Evolutionary conservation across 92 coral and sea anemone genomes (phyloP), one percentile per base, ranked within the genome.

Genomic region (Isaurus tuberculatus): DNA sequence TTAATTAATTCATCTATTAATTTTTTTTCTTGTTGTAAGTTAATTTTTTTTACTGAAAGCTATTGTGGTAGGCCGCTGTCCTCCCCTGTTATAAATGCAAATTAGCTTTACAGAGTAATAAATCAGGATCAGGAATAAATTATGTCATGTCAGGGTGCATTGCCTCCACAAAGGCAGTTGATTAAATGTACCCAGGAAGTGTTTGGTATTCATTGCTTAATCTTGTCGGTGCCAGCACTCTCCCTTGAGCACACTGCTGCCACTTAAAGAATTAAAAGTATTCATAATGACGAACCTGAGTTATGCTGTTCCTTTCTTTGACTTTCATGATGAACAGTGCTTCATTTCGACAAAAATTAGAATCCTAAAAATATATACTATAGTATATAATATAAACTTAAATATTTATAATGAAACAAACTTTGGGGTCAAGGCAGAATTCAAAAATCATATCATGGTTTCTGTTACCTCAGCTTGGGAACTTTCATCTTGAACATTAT

Each of bases 301-400:
- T 58, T 48, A 58, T 58, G 27, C 65, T 58, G 65, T 58, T 58
- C 65, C 65, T 58, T 58, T 58, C 65, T 58, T 58, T 58, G 65
- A 58, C 65, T 58, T 58, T 58, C 28, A 58, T 4, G 29, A 58
- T 58, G 65, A 58, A 58, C 8, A 58, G 65, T n/a, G 65, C 65
- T 23, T 58, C 65, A 58, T 58, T 58, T 58, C 65, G 65, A 58
- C 65, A 58, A n/a, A 58, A 58, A 58, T 58, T 23, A n/a, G 65
- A 58, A 58, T 58, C 65, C 65, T 58, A 58, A 58, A 58, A 58
- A 58, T 58, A 17, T n/a, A 4, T 7, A 58, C 65, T 17, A 17
- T 17, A 58, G n/a, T 17, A 26, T 2, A 26, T 27, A 17, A 19
- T 58, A 58, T 5, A 58, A 58, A 58, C n/a, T n/a, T 11, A 23